Evolutionary conservation across 2,888 invertebrate species (phyloP).

Genomic region (Drosophila prolongata): DNA sequence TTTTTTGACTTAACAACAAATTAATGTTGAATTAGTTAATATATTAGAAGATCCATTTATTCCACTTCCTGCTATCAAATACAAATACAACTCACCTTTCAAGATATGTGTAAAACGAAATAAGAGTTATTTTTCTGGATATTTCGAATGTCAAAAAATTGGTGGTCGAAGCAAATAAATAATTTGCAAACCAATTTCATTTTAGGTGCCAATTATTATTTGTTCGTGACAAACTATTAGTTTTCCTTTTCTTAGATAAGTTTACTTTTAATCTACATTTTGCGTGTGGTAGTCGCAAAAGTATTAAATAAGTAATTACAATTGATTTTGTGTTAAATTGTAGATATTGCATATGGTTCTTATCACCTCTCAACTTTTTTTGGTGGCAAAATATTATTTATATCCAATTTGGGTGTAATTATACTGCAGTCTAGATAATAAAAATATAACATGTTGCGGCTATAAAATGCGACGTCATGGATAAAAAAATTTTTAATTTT

Average conservation of each 20-base stretch:
- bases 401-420: background rate
- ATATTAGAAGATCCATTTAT: too few species aligned
- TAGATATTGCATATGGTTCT: background rate
- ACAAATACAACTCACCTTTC: too few species aligned
- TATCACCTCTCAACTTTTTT: background rate
- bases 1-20: too few species aligned
- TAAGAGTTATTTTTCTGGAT: too few species aligned
- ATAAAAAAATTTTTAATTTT: conserved; percentile 6
- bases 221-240: conserved; percentile 28
- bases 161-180: too few species aligned
- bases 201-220: conserved; percentile 4
- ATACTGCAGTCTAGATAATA: background rate
- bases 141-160: too few species aligned
- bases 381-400: background rate
- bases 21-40: too few species aligned
- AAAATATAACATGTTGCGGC: background rate
- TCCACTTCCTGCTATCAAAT: too few species aligned
- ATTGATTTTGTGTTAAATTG: background rate
- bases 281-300: conserved; percentile 48
- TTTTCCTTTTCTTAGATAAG: conserved; percentile 8
- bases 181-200: background rate
- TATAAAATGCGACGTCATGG: background rate
- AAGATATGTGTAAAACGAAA: too few species aligned
- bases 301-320: background rate
- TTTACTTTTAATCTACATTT: conserved; percentile 45